These are phyloP conservation scores for Chorisops tibialis DNA, from an alignment of 2,888 invertebrate species.

Conservation along the genomic window DNA sequence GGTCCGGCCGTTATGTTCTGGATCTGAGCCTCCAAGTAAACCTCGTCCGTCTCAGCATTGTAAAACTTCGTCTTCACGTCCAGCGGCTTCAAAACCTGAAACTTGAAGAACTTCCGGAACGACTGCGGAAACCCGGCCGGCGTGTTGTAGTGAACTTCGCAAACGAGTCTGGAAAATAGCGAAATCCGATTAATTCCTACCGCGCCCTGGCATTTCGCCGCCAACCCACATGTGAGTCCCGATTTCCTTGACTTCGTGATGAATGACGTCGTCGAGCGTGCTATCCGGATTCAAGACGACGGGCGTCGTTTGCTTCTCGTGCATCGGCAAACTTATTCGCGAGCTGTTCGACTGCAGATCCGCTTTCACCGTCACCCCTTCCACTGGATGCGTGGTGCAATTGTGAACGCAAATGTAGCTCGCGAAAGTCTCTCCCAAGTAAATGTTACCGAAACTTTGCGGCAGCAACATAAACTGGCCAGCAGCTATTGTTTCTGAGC, in stretches of 20 bases:
- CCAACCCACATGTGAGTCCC: constrained; percentile 87
- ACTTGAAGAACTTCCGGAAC: constrained; percentile 96
- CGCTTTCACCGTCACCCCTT: constrained; percentile 60
- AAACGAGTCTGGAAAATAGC: constrained; percentile 70
- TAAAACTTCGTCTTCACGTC: constrained; percentile 99
- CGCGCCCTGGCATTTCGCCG: constrained; percentile 27
- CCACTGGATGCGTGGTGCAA: constrained; percentile 76
- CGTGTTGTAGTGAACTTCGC: constrained; percentile 89
- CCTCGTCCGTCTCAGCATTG: constrained; percentile 83
- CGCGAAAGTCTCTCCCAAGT: constrained; percentile 96
- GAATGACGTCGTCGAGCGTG: constrained; percentile 91
- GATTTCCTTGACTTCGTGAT: constrained; percentile 99
- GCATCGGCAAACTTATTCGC: constrained; percentile 75
- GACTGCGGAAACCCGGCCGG: constrained; percentile 72
- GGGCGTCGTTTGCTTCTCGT: constrained; percentile 62
- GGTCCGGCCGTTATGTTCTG: constrained; percentile 93
- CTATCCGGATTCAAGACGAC: constrained; percentile 69
- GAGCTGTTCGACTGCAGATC: constrained; percentile 92
- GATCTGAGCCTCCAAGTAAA: constrained; percentile 70
- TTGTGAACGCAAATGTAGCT: constrained; percentile 97
- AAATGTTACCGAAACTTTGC: constrained; percentile 97
- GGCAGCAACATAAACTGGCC: constrained; percentile 91
- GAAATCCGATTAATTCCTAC: not conserved
- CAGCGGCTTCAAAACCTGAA: constrained; percentile 94
- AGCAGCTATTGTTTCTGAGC: constrained; percentile 76